A percentile compares a stretch with the other conserved stretches of the same genome.
Conservation (phyloP, 2,888 invertebrate genomes). For the Hybos culiciformis region DNA sequence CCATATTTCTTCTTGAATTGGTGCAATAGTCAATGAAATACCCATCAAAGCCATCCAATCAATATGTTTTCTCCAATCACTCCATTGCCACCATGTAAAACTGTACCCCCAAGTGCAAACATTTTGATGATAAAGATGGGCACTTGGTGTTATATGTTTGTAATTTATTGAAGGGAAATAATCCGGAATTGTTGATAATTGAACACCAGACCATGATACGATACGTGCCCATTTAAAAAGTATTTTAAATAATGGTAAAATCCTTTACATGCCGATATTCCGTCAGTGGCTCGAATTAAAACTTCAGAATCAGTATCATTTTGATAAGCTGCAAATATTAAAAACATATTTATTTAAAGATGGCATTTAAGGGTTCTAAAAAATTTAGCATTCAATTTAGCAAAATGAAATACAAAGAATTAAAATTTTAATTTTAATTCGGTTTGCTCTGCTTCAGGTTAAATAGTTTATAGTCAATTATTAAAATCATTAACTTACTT, state of each 20-base stretch:
- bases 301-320: conserved; percentile 5
- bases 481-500: too few relatives aligned
- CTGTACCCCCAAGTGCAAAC: conserved; percentile 76
- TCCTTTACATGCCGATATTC: conserved; percentile 72
- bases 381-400: too few relatives aligned
- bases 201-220: conserved; percentile 76
- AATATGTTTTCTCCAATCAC: conserved; percentile 73
- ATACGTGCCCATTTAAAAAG: conserved; percentile 63
- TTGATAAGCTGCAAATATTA: too few relatives aligned
- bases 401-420: too few relatives aligned
- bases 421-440: background rate
- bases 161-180: conserved; percentile 46
- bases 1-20: conserved; percentile 81
- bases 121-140: conserved; percentile 88
- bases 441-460: too few relatives aligned
- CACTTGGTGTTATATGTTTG: conserved; percentile 42
- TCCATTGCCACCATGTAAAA: conserved; percentile 80
- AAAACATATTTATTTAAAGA: background rate
- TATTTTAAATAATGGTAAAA: conserved; percentile 78
- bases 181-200: conserved; percentile 42
- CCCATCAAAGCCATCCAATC: conserved; percentile 97
- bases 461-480: too few relatives aligned
- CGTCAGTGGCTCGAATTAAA: conserved; percentile 39
- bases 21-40: conserved; percentile 79
- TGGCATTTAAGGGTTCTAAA: too few relatives aligned